Evolutionary conservation across 2,113 vertebrate genomes (phyloP).

Genomic region (Menidia beryllina): DNA sequence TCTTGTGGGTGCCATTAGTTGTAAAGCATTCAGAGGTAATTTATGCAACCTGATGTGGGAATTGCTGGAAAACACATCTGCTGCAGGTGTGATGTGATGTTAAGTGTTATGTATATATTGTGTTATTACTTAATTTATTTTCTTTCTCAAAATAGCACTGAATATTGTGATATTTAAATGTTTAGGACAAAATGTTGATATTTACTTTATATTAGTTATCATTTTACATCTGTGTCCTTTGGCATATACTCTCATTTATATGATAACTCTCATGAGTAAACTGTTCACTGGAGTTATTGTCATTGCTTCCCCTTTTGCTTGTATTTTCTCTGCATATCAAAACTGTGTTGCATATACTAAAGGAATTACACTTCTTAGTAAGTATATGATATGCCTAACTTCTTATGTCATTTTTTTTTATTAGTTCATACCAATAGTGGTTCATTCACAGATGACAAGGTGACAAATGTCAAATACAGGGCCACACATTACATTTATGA

Average conservation of each 20-base stretch:
- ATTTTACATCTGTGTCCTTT: slow-evolving; percentile 60
- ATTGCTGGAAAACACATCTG: slow-evolving; percentile 72
- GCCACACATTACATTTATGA: neutral
- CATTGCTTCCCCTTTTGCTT: slow-evolving; percentile 20
- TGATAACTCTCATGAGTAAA: slow-evolving; percentile 43
- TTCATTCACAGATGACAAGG: neutral
- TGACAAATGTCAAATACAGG: slow-evolving; percentile 6
- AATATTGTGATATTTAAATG: slow-evolving; percentile 79
- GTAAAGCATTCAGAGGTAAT: slow-evolving; percentile 41
- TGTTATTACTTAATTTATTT: slow-evolving; percentile 95
- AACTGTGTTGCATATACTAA: slow-evolving; percentile 11
- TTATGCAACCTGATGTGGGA: slow-evolving; percentile 64
- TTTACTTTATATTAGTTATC: slow-evolving; percentile 50
- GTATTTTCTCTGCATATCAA: slow-evolving; percentile 19
- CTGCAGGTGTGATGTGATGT: slow-evolving; percentile 87
- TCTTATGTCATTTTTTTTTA: neutral
- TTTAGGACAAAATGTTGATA: slow-evolving; percentile 59
- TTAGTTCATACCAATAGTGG: neutral
- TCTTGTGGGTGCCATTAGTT: slow-evolving; percentile 96
- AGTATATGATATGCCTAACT: slow-evolving; percentile 8
- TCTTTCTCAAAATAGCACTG: slow-evolving; percentile 86
- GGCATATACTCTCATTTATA: slow-evolving; percentile 70
- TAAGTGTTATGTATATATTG: slow-evolving; percentile 97
- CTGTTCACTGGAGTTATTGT: slow-evolving; percentile 67
- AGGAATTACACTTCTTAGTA: slow-evolving; percentile 2